Percentiles rank a stretch among this genome's conserved stretches.
Conservation (phyloP, 2,797 vertebrate species). For the Taenioides sp. region DNA sequence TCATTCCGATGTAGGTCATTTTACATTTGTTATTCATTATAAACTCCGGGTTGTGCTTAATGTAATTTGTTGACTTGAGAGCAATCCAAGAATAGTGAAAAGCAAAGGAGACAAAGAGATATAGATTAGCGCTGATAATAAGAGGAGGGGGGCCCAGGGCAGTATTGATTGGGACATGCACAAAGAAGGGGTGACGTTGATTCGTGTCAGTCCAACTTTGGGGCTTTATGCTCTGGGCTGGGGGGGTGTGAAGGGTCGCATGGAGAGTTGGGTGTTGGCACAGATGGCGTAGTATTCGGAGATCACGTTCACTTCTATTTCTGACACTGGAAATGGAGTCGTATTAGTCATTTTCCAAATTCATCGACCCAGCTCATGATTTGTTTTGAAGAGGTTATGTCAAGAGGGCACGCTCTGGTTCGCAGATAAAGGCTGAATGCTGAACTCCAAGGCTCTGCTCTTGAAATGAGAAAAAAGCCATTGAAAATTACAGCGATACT, state of each 20-base stretch:
- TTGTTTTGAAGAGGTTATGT: constrained; percentile 19
- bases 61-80: constrained; percentile 77
- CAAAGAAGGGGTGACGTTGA: constrained; percentile 22
- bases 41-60: constrained; percentile 77
- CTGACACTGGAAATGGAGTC: neutral
- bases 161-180: constrained; percentile 88
- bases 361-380: constrained; percentile 3
- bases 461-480: constrained; percentile 3
- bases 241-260: constrained; percentile 24
- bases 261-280: constrained; percentile 33
- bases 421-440: constrained; percentile 1
- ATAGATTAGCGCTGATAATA: constrained; percentile 93
- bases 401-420: constrained; percentile 3
- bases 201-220: constrained; percentile 92
- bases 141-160: constrained; percentile 79
- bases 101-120: constrained; percentile 93
- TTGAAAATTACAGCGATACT: constrained; percentile 8
- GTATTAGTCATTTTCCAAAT: neutral
- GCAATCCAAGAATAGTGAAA: constrained; percentile 76
- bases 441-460: constrained; percentile 10
- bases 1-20: constrained; percentile 89
- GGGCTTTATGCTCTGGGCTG: constrained; percentile 85
- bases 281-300: constrained; percentile 40
- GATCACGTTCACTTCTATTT: constrained; percentile 18
- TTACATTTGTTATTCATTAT: constrained; percentile 79